Percentiles rank a stretch among this genome's conserved stretches.
Evolutionary conservation across 2,797 vertebrate genomes (phyloP).

Genomic region (Cichlasoma orientale): DNA sequence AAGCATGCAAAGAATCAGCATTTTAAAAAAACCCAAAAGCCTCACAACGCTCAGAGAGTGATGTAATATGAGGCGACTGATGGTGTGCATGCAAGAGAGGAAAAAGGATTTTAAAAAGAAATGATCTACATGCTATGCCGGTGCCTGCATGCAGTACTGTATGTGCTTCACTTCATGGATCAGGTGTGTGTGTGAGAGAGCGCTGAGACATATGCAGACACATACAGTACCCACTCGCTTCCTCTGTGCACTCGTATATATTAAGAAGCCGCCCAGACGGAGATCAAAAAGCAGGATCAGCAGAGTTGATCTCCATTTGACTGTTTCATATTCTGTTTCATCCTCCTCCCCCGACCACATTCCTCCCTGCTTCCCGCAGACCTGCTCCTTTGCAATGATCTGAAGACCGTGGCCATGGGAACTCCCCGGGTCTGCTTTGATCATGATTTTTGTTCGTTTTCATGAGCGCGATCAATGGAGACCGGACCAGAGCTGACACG

Average conservation of each 20-base stretch:
- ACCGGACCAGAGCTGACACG: neutral
- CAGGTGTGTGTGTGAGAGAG: neutral
- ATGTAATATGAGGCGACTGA: conserved; percentile 38
- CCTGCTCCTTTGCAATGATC: conserved; percentile 56
- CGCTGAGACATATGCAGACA: neutral
- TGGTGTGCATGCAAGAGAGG: neutral
- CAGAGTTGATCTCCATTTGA: conserved; percentile 67
- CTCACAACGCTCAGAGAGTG: neutral
- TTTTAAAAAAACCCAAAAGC: neutral
- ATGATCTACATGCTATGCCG: conserved; percentile 2
- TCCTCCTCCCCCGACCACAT: conserved; percentile 41
- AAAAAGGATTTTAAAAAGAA: conserved; percentile 21
- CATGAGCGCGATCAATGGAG: conserved; percentile 27
- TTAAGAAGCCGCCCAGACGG: conserved; percentile 15
- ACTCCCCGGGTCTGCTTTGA: conserved; percentile 49
- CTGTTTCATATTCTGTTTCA: conserved; percentile 73
- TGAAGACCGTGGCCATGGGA: conserved; percentile 48
- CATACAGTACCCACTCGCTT: neutral
- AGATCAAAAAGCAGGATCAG: conserved; percentile 72
- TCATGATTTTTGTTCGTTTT: conserved; percentile 60
- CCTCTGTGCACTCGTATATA: conserved; percentile 18
- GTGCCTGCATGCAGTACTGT: neutral
- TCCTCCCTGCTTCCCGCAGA: conserved; percentile 31
- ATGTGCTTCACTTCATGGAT: conserved; percentile 6
- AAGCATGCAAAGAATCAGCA: conserved; percentile 5